Evolutionary conservation across 30 jellyfish, hydroid and myxozoan species (phyloP).

Genomic region (Phacellophora camtschatica): DNA sequence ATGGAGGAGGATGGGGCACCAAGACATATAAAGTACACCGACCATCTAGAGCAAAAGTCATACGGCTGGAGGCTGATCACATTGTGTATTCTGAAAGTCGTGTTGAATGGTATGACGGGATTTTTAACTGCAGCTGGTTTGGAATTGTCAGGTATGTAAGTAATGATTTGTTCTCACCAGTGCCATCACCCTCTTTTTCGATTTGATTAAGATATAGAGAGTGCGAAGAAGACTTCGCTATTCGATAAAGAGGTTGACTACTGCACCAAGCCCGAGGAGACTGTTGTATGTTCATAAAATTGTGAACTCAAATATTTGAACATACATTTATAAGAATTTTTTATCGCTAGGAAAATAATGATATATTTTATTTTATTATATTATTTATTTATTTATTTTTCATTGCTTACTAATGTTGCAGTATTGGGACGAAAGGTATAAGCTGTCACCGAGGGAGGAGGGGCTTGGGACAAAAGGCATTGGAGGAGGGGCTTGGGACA

Average conservation of each 20-base stretch:
- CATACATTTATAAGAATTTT: too few relatives aligned
- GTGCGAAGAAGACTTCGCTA: too few relatives aligned
- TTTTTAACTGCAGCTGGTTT: slow-evolving; percentile 87
- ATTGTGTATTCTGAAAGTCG: slow-evolving; percentile 71
- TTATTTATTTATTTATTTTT: background rate
- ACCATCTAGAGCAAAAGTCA: slow-evolving; percentile 72
- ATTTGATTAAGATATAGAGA: too few relatives aligned
- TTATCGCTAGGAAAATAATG: too few relatives aligned
- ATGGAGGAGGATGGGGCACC: slow-evolving; percentile 60
- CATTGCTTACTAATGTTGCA: too few relatives aligned
- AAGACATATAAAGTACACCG: background rate
- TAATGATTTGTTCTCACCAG: background rate
- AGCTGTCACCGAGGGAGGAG: too few relatives aligned
- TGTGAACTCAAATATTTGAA: background rate
- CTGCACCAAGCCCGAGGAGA: background rate
- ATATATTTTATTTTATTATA: background rate
- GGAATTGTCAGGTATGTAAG: slow-evolving; percentile 81
- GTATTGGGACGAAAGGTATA: too few relatives aligned
- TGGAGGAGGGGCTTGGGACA: too few relatives aligned
- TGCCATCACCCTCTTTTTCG: too few relatives aligned
- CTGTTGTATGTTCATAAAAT: background rate
- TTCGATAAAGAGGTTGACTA: too few relatives aligned
- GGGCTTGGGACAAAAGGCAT: too few relatives aligned
- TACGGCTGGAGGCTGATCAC: slow-evolving; percentile 95
- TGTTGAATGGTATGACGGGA: slow-evolving; percentile 51